These are phyloP conservation scores for Lepisosteus oculatus DNA, from an alignment of 2,113 vertebrate genomes.

Conservation along the genomic window DNA sequence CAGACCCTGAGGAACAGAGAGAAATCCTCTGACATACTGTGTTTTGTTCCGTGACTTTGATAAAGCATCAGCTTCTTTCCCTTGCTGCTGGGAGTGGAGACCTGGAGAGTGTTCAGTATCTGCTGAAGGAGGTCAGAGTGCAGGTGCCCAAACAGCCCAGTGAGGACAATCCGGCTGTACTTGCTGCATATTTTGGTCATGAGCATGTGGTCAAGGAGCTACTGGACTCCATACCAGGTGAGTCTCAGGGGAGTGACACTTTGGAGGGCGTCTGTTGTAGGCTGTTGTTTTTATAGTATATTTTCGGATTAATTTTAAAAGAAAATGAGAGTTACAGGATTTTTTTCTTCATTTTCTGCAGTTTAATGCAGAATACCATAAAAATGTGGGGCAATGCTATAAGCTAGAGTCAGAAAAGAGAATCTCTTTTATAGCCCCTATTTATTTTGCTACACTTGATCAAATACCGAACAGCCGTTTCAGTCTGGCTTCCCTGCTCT, in stretches of 20 bases:
- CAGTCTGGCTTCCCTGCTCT: no score
- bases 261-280: no score
- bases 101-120: conserved; percentile 68
- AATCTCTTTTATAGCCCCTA: no score
- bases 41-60: conserved; percentile 15
- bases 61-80: conserved; percentile 69
- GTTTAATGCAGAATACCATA: no score
- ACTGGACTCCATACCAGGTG: conserved; percentile 80
- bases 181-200: conserved; percentile 81
- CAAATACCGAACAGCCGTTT: no score
- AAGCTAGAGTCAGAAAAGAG: no score
- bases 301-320: no score
- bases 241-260: neutral
- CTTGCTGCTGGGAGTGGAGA: conserved; percentile 77
- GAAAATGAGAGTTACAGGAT: no score
- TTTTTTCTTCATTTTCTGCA: no score
- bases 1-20: neutral
- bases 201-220: conserved; percentile 70
- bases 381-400: no score
- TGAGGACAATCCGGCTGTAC: conserved; percentile 76
- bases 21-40: neutral
- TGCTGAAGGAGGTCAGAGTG: conserved; percentile 71
- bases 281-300: no score
- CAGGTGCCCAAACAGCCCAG: conserved; percentile 71
- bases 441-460: no score